These are phyloP conservation scores for Laspeyria flexula DNA, from an alignment of 2,888 invertebrate genomes.

Conservation along the genomic window DNA sequence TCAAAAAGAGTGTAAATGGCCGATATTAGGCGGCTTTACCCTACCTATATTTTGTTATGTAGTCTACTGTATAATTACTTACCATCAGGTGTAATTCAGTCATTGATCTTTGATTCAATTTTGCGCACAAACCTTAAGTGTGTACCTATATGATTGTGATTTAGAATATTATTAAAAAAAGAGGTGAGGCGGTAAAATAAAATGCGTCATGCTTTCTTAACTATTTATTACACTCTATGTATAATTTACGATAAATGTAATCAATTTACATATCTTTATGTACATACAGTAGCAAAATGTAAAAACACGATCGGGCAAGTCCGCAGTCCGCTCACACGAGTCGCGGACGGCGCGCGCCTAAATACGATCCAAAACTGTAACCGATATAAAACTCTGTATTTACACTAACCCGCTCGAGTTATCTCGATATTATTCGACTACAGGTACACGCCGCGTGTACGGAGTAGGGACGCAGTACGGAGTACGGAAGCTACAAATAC, in stretches of 20 bases:
- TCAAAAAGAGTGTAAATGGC: too few species aligned
- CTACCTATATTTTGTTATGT: too few species aligned
- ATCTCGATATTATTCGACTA: constrained; percentile 14
- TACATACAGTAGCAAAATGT: constrained; percentile 83
- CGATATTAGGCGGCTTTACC: too few species aligned
- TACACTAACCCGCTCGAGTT: constrained; percentile 56
- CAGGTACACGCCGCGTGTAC: too few species aligned
- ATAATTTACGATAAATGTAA: constrained; percentile 79
- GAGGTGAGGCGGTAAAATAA: constrained; percentile 31
- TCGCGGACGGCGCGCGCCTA: constrained; percentile 34
- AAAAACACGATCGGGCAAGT: constrained; percentile 54
- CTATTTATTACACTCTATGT: constrained; percentile 83
- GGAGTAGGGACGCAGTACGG: too few species aligned
- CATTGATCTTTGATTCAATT: too few species aligned
- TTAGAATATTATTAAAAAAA: too few species aligned
- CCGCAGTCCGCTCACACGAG: constrained; percentile 19
- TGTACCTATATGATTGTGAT: too few species aligned
- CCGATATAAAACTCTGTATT: constrained; percentile 71
- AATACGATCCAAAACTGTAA: constrained; percentile 64
- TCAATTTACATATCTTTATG: constrained; percentile 82
- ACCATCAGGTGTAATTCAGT: too few species aligned
- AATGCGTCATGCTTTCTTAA: constrained; percentile 65
- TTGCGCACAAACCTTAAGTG: too few species aligned
- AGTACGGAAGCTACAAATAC: background rate
- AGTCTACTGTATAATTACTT: too few species aligned